Evolutionary conservation across 2,113 vertebrate genomes (phyloP).

Genomic region (Halichoeres trimaculatus): DNA sequence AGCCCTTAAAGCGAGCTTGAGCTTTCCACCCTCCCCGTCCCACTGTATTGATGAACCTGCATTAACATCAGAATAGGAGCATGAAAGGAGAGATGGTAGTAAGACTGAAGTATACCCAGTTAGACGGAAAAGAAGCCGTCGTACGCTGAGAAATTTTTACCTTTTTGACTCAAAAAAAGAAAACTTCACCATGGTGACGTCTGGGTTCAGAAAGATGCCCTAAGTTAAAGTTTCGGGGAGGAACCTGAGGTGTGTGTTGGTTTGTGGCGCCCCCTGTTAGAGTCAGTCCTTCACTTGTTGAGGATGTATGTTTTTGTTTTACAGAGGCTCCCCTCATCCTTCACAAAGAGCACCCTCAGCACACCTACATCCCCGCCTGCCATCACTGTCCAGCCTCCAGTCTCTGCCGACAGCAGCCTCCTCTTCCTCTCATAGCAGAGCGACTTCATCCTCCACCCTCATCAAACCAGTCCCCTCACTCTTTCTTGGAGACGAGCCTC

Average conservation of each 20-base stretch:
- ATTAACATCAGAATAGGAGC: slow-evolving; percentile 28
- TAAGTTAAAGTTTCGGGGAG: no score
- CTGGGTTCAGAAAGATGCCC: no score
- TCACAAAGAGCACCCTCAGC: neutral
- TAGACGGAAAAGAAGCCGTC: neutral
- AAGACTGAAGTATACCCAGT: slow-evolving; percentile 2
- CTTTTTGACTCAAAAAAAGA: neutral
- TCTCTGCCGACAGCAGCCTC: neutral
- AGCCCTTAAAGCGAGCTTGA: slow-evolving; percentile 60
- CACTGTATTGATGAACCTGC: slow-evolving; percentile 14
- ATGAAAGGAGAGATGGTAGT: neutral
- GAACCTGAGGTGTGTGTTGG: no score
- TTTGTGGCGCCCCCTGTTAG: no score
- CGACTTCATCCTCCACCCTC: neutral
- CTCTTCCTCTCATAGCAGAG: slow-evolving; percentile 10
- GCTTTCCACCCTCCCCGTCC: neutral
- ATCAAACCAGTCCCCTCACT: slow-evolving; percentile 1
- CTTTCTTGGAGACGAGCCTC: neutral
- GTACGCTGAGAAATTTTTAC: neutral
- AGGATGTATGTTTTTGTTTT: neutral
- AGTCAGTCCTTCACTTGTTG: no score
- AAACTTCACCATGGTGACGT: neutral
- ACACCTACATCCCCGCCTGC: neutral
- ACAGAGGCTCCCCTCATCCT: slow-evolving; percentile 11
- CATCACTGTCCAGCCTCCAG: neutral